Base-by-base conservation (phyloP, 2,797 vertebrate species). In the Microchirus variegatus region DNA sequence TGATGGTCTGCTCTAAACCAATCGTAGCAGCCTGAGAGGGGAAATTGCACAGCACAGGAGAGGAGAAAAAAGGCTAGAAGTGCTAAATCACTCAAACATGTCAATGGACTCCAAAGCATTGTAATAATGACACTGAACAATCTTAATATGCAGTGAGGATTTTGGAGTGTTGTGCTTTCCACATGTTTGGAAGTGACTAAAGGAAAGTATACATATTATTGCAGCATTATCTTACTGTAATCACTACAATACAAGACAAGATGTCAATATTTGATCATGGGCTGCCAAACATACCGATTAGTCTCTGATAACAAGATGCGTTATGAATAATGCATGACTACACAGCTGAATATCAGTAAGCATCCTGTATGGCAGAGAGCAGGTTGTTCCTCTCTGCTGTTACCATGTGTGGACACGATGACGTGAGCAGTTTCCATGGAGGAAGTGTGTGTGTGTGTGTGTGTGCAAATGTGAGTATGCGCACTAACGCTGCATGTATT, bases 1-100 rank as follows among this genome's bases (percentile, higher is more conserved):
- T 78, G 87, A 88, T 72, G 78, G 73, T 80, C 16, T 5, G 44
- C 61, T 69, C 53, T 75, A 3, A 6, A 59, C 87, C 88, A 86
- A 83, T 87, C 63, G 63, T 18, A 84, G 43, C 64, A 53, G 59
- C 37, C 22, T 1, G 1, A 48, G 36, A 45, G 51, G 60, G 59
- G 40, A 44, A 68, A 70, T 54, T 52, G 55, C 65, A 38, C 31
- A 59, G 53, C 31, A 49, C 35, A 38, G 22, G 10, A 54, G 9
- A 11, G 10, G 10, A 13, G 14, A 16, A 16, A 36, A 7, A 50
- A 38, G 26, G 2, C 45, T 48, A 7, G 19, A 45, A 69, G 46
- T 36, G n/a, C 4, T 1, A 9, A 36, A 37, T 31, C 12, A 54
- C 26, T 9, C 13, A 37, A 57, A 64, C 3, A 2, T 40, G n/a